Conservation (phyloP, 2,888 invertebrate species). For the Liopterus haemorrhoidalis region DNA sequence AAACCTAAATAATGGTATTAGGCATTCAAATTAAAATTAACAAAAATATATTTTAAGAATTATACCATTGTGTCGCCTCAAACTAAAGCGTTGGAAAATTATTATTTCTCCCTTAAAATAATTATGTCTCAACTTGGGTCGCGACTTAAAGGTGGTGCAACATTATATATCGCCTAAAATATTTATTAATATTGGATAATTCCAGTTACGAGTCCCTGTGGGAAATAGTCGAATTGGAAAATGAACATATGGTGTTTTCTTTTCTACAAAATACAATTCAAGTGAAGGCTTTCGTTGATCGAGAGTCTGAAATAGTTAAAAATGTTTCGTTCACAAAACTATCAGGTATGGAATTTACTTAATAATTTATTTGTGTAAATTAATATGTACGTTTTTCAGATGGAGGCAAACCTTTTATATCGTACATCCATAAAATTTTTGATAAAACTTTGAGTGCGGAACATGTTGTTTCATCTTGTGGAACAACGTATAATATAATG, state of each 20-base stretch:
- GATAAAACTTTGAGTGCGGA: conserved; percentile 15
- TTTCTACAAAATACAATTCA: conserved; percentile 20
- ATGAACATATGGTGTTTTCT: conserved; percentile 13
- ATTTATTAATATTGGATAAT: conserved; percentile 5
- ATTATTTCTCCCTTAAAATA: no score
- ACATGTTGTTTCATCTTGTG: conserved; percentile 23
- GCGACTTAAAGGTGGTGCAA: no score
- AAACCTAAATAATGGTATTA: no score
- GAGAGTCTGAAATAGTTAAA: conserved; percentile 20
- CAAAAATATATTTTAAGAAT: no score
- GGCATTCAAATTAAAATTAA: no score
- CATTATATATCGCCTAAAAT: background rate
- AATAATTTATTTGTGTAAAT: no score
- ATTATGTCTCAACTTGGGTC: no score
- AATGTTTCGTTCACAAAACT: conserved; percentile 3
- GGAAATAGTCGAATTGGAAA: conserved; percentile 13
- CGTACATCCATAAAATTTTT: conserved; percentile 19
- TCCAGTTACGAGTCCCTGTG: conserved; percentile 20
- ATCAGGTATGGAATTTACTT: background rate
- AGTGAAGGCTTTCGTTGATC: conserved; percentile 17
- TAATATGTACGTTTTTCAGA: conserved; percentile 11
- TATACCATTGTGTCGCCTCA: no score
- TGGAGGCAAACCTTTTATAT: conserved; percentile 6
- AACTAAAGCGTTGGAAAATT: no score
- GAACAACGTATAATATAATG: conserved; percentile 26